Percentiles rank a stretch among this genome's conserved stretches.
phyloP scores from a whole-genome alignment of 2,797 vertebrate genomes.

The Muscicapa comitata region DNA sequence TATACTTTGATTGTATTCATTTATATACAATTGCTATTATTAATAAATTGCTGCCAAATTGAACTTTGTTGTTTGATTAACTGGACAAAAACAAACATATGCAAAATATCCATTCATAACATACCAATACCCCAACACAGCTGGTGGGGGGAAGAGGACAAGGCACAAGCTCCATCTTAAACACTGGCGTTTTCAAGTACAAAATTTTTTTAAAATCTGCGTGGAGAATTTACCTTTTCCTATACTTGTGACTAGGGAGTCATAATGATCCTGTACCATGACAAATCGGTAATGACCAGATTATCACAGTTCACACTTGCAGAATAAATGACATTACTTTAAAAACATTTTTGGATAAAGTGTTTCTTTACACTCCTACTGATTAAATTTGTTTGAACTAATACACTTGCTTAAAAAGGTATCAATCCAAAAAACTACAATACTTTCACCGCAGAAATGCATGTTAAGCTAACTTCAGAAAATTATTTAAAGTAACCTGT shows the following conservation, averaged over 20 bases:
- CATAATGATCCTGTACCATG: fast-evolving
- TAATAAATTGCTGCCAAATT: too few species aligned
- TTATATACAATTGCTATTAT: too few species aligned
- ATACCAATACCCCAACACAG: background rate
- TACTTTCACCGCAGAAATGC: background rate
- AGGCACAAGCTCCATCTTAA: background rate
- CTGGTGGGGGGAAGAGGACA: background rate
- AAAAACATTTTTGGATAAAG: background rate
- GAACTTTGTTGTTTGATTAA: too few species aligned
- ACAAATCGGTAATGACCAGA: fast-evolving
- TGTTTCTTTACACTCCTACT: background rate
- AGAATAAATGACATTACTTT: background rate
- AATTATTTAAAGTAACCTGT: background rate
- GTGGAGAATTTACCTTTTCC: background rate
- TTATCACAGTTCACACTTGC: background rate
- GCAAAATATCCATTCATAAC: too few species aligned
- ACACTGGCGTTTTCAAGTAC: background rate
- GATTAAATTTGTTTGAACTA: background rate
- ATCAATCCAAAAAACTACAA: background rate
- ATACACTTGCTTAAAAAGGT: background rate
- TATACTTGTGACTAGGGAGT: background rate
- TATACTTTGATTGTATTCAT: too few species aligned
- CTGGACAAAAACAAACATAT: too few species aligned
- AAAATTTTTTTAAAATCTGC: fast-evolving
- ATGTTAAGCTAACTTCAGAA: background rate